Evolutionary conservation across 1,140 invertebrate species (phyloP).

Genomic region (Potamilus streckersoni): DNA sequence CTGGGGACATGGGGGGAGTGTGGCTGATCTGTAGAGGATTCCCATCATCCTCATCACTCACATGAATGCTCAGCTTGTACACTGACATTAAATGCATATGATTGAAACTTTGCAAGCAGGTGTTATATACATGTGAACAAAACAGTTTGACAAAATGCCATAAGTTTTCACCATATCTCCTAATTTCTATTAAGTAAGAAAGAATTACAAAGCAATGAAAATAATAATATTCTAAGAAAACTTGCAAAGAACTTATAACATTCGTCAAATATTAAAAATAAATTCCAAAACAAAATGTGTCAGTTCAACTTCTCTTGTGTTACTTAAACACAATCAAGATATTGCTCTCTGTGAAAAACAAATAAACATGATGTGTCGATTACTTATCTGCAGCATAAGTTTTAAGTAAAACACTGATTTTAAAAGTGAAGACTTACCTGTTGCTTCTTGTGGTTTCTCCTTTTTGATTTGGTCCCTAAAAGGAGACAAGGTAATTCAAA

Average conservation of each 20-base stretch:
- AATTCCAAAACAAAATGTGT: no score
- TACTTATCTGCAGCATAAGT: background rate
- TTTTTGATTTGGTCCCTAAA: conserved; percentile 41
- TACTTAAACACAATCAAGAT: no score
- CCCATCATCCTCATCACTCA: conserved; percentile 84
- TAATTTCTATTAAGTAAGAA: no score
- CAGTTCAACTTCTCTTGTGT: no score
- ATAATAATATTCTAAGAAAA: no score
- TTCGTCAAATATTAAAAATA: no score
- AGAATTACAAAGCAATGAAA: no score
- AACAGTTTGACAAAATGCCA: no score
- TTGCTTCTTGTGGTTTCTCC: conserved; percentile 40
- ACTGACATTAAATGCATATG: conserved; percentile 39
- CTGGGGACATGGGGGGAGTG: conserved; percentile 83
- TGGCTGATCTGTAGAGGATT: conserved; percentile 88
- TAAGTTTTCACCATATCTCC: no score
- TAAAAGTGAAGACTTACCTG: conserved; percentile 17
- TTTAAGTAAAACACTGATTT: background rate
- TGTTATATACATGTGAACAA: background rate
- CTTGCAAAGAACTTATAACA: no score
- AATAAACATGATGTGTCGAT: no score
- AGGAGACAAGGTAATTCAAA: background rate
- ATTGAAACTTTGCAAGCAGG: background rate
- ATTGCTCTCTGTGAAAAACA: no score
- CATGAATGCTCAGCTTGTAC: conserved; percentile 89